Percentiles rank a stretch among this genome's conserved stretches.
Conservation (phyloP, 2,888 invertebrate species). For the Leucozona laternaria region DNA sequence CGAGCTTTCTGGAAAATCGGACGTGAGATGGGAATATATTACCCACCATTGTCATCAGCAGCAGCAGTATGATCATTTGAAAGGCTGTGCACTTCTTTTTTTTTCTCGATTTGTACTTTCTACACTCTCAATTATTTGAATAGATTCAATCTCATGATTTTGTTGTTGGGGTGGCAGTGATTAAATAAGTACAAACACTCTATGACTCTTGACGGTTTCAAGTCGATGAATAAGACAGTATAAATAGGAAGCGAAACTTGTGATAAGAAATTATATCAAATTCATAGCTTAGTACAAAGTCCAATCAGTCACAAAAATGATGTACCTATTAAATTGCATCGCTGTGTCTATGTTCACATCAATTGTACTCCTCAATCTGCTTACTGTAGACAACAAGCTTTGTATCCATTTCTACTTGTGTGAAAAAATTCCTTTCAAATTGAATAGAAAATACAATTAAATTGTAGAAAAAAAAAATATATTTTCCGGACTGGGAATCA, state of each 20-base stretch:
- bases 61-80: conserved; percentile 34
- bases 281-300: neutral
- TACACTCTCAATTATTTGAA: neutral
- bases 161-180: neutral
- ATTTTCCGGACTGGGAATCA: conserved; percentile 9
- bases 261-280: neutral
- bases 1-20: conserved; percentile 45
- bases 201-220: neutral
- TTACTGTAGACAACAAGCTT: neutral
- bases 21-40: conserved; percentile 72
- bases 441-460: conserved; percentile 21
- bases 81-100: neutral
- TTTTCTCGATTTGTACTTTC: neutral
- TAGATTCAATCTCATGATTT: neutral
- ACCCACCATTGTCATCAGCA: conserved; percentile 51
- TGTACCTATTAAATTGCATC: neutral
- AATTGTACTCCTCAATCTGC: neutral
- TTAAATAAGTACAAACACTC: neutral
- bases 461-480: neutral
- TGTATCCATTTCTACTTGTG: conserved; percentile 19
- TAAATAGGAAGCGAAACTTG: no score
- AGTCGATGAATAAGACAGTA: no score
- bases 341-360: neutral
- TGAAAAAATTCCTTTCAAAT: conserved; percentile 18
- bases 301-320: neutral